Evolutionary conservation across 2,113 vertebrate species (phyloP).

Genomic region (Laterallus jamaicensis): DNA sequence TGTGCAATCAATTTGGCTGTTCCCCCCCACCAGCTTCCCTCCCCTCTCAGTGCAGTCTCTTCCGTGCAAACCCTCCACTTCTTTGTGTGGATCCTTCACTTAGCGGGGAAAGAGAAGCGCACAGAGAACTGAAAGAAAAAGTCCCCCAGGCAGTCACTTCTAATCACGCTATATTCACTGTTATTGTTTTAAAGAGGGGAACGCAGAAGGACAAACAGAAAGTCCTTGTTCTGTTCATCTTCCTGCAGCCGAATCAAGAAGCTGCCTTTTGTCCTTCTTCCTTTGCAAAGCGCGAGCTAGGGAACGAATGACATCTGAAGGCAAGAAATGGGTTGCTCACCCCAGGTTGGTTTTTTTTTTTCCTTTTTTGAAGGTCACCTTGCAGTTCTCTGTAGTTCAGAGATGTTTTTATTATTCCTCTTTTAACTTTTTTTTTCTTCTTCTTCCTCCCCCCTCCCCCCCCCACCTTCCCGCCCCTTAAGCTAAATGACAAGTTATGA

Average conservation of each 20-base stretch:
- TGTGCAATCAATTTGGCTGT: conserved; percentile 30
- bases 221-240: background rate
- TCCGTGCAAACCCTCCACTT: background rate
- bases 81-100: background rate
- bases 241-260: background rate
- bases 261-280: background rate
- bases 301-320: background rate
- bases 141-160: background rate
- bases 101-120: background rate
- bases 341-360: background rate
- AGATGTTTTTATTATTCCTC: background rate
- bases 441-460: too few species aligned
- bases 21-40: background rate
- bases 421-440: background rate
- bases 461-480: background rate
- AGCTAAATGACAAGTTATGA: conserved; percentile 16
- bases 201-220: background rate
- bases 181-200: conserved; percentile 32
- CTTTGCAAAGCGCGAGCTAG: background rate
- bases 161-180: background rate
- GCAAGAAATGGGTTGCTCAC: background rate
- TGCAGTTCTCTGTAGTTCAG: background rate
- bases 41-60: background rate
- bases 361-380: conserved; percentile 35
- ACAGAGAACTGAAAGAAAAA: background rate